Evolutionary conservation across 2,113 vertebrate genomes (phyloP).

Genomic region (Mirounga angustirostris): DNA sequence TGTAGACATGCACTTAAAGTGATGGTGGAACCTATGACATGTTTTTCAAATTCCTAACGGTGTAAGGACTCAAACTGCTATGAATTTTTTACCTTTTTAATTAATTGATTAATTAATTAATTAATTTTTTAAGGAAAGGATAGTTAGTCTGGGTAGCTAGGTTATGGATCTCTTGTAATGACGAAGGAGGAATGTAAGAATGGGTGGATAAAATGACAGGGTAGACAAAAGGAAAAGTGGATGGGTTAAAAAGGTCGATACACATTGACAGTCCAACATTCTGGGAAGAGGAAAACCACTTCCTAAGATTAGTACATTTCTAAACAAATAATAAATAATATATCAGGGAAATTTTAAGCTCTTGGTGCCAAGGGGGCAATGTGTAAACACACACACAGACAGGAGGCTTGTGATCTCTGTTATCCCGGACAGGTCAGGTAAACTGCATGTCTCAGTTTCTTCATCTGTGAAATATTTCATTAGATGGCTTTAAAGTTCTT

Average conservation of each 20-base stretch:
- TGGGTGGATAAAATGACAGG: not conserved
- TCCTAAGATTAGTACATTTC: not conserved
- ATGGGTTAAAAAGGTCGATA: not conserved
- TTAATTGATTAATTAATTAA: no score
- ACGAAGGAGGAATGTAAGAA: not conserved
- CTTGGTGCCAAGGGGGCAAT: not conserved
- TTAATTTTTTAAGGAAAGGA: not conserved
- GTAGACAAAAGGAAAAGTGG: constrained; percentile 36
- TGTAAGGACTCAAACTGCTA: not conserved
- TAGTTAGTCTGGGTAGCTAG: not conserved
- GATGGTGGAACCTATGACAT: not conserved
- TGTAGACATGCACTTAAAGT: not conserved
- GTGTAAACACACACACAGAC: not conserved
- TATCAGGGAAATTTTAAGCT: not conserved
- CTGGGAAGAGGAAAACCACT: constrained; percentile 3
- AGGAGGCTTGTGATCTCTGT: not conserved
- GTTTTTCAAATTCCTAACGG: not conserved
- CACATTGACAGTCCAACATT: not conserved
- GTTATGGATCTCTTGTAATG: not conserved
- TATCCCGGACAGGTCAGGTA: not conserved
- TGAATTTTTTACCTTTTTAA: not conserved
- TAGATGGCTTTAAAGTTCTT: not conserved
- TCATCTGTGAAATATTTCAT: not conserved
- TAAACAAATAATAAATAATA: constrained; percentile 4
- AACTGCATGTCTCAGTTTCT: not conserved